phyloP scores from a whole-genome alignment of 2,113 vertebrate genomes.

The Tauraco erythrolophus region DNA sequence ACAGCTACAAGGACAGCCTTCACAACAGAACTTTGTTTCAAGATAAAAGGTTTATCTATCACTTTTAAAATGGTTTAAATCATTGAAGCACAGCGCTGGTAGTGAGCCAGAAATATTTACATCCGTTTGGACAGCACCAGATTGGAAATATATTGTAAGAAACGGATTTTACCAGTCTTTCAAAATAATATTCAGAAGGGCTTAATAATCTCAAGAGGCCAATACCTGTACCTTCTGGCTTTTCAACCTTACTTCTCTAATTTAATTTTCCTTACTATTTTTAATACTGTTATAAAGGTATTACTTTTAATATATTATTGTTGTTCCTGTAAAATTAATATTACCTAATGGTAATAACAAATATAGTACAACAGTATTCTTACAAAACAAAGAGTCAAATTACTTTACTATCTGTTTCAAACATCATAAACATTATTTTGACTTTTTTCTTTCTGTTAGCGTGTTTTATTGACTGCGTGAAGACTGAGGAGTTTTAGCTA shows the following conservation, averaged over 20 bases:
- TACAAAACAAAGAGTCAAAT: neutral
- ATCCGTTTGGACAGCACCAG: neutral
- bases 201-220: neutral
- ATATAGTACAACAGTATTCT: neutral
- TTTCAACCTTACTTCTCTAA: neutral
- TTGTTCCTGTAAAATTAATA: neutral
- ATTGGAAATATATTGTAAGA: neutral
- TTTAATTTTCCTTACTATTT: neutral
- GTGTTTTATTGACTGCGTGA: neutral
- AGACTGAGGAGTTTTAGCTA: neutral
- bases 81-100: neutral
- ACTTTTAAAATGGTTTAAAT: slow-evolving; percentile 28
- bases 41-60: neutral
- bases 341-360: neutral
- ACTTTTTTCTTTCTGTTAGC: neutral
- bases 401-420: neutral
- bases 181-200: neutral
- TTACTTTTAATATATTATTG: neutral
- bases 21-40: neutral
- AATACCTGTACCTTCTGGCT: neutral
- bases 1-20: neutral
- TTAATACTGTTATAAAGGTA: neutral
- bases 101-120: slow-evolving; percentile 22
- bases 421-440: neutral
- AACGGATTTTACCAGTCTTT: neutral